Evolutionary conservation across 2,888 invertebrate genomes (phyloP).

Genomic region (Empis livida): DNA sequence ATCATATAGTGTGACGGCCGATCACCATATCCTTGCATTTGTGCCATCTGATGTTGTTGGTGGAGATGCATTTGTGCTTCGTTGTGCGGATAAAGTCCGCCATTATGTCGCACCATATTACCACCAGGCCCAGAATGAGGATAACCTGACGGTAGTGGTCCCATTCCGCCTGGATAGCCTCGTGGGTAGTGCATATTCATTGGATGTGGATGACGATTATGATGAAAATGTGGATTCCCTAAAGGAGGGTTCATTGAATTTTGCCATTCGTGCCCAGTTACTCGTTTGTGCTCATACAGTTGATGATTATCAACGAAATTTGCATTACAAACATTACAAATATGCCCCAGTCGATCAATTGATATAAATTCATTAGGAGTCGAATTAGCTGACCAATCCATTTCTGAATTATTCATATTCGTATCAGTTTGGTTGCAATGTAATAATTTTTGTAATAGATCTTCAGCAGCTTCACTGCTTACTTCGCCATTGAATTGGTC

Average conservation of each 20-base stretch:
- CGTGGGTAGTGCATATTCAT: slow-evolving; percentile 4
- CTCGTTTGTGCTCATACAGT: slow-evolving; percentile 22
- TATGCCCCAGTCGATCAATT: slow-evolving; percentile 37
- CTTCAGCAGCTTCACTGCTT: slow-evolving; percentile 14
- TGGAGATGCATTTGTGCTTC: not conserved
- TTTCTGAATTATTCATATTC: slow-evolving; percentile 30
- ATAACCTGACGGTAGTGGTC: not conserved
- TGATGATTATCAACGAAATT: slow-evolving; percentile 23
- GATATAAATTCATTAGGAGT: slow-evolving; percentile 47
- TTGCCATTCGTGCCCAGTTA: slow-evolving; percentile 16
- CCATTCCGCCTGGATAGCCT: not conserved
- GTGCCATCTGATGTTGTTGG: slow-evolving; percentile 11
- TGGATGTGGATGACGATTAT: slow-evolving; percentile 7
- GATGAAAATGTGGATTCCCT: slow-evolving; percentile 5
- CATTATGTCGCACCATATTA: not conserved
- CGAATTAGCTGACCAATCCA: slow-evolving; percentile 14
- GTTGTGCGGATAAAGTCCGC: not conserved
- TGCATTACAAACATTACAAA: slow-evolving; percentile 33
- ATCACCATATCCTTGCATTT: slow-evolving; percentile 10
- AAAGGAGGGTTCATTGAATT: slow-evolving; percentile 2
- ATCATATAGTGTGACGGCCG: slow-evolving; percentile 8
- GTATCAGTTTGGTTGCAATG: slow-evolving; percentile 9
- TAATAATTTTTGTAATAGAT: slow-evolving; percentile 15
- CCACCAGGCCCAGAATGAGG: not conserved
- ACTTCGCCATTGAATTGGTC: slow-evolving; percentile 16